Evolutionary conservation across 2,113 vertebrate genomes (phyloP).

Genomic region (Mellivora capensis): DNA sequence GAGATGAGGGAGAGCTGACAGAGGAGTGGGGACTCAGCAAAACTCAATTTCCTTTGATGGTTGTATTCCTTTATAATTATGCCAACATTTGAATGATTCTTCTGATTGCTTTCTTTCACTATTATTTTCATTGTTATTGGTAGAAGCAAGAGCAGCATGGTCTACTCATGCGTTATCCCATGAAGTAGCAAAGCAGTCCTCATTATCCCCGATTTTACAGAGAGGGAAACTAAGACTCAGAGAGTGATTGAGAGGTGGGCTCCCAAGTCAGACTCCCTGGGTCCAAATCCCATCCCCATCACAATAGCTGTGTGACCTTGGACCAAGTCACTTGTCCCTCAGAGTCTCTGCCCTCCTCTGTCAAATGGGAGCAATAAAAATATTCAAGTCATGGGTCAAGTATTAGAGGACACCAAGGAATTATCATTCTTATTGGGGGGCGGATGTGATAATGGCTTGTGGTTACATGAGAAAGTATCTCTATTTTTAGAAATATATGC

Average conservation of each 20-base stretch:
- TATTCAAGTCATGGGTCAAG: background rate
- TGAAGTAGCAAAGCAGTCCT: background rate
- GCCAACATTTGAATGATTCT: background rate
- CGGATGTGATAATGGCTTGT: background rate
- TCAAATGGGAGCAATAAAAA: background rate
- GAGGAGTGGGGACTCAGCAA: background rate
- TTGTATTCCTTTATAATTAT: background rate
- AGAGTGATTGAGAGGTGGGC: background rate
- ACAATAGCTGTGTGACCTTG: background rate
- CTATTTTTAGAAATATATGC: background rate
- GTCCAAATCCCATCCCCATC: background rate
- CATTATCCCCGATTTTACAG: background rate
- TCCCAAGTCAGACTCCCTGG: background rate
- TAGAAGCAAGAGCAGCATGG: background rate
- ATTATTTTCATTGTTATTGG: background rate
- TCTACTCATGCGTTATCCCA: background rate
- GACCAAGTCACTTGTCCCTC: background rate
- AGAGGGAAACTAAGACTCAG: background rate
- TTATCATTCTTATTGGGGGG: background rate
- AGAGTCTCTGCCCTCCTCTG: background rate
- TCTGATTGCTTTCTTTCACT: background rate
- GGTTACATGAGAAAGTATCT: background rate
- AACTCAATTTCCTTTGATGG: background rate
- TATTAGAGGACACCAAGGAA: background rate
- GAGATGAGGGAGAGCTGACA: background rate